Base-by-base conservation (phyloP, 1,140 invertebrate genomes). In the Maconellicoccus hirsutus region DNA sequence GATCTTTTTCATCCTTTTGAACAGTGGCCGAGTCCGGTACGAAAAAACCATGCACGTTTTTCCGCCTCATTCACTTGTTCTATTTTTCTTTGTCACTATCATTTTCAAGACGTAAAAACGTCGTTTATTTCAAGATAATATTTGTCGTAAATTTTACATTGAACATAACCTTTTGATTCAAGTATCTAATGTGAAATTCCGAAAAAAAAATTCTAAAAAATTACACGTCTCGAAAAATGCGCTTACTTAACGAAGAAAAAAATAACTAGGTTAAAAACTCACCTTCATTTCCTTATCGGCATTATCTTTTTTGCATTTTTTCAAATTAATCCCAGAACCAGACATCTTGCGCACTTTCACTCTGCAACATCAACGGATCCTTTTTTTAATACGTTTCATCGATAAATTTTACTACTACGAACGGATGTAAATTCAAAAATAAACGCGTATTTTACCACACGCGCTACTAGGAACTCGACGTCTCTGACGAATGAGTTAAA, bases 401-500 rank as follows among this genome's bases (percentile, higher is more conserved):
- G 42, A 14, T 52, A 52, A 19, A 52, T 19, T 52, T 52, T 8
- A 8, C n/a, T 52, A 33, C 29, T 52, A 33, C 29, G 29, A 33
- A 33, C 29, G 12, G 29, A 12, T 12, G 29, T 33, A 12, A 33
- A 33, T 52, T 52, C 42, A 52, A 52, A 52, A 52, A 52, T 52
- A 52, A 19, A 52, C 42, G 42, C 4, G 42, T 16, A 52, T 52
- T 52, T 52, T 52, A 52, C 42, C 42, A 52, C 42, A 52, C 42
- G 42, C 42, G 42, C n/a, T 52, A 14, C 3, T 52, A 4, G 2
- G 6, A 52, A 52, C 42, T 52, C 42, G n/a, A 52, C 42, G n/a
- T 52, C 42, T 52, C 42, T 52, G 42, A 52, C 42, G 42, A 52
- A 52, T 52, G 42, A 52, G 42, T 52, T 52, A 19, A 52, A 52